These are phyloP conservation scores for Pachyrhynchus sulphureomaculatus DNA, from an alignment of 1,140 invertebrate genomes.

Conservation along the genomic window DNA sequence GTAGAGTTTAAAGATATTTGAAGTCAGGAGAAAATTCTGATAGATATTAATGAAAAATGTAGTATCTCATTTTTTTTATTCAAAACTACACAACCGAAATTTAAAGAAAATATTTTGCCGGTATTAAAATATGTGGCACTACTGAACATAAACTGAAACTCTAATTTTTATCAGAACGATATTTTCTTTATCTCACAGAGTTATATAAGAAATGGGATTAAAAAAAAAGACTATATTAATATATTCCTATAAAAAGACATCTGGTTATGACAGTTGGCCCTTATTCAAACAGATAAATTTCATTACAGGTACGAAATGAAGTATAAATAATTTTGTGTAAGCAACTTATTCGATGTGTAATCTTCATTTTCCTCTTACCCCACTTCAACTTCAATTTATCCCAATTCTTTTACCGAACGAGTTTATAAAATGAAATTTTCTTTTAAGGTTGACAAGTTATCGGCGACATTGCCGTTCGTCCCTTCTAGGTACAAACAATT, in stretches of 20 bases:
- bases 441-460: conserved; percentile 49
- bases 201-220: no score
- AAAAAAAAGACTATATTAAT: not conserved
- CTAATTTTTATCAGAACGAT: no score
- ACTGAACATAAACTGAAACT: no score
- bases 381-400: conserved; percentile 47
- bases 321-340: conserved; percentile 6
- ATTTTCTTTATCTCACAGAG: no score
- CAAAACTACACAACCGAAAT: no score
- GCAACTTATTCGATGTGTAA: conserved; percentile 34
- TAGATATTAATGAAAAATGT: no score
- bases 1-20: no score
- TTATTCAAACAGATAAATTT: not conserved
- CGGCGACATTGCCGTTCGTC: conserved; percentile 17
- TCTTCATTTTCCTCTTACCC: conserved; percentile 39
- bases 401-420: conserved; percentile 49
- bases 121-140: no score
- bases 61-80: no score
- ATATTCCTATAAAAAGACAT: conserved; percentile 8
- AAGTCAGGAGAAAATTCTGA: no score
- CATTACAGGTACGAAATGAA: conserved; percentile 13
- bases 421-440: conserved; percentile 51
- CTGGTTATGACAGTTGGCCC: conserved; percentile 5
- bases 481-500: conserved; percentile 44
- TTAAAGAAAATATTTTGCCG: no score